phyloP scores from a whole-genome alignment of 2,113 vertebrate species.

The Etheostoma cragini region DNA sequence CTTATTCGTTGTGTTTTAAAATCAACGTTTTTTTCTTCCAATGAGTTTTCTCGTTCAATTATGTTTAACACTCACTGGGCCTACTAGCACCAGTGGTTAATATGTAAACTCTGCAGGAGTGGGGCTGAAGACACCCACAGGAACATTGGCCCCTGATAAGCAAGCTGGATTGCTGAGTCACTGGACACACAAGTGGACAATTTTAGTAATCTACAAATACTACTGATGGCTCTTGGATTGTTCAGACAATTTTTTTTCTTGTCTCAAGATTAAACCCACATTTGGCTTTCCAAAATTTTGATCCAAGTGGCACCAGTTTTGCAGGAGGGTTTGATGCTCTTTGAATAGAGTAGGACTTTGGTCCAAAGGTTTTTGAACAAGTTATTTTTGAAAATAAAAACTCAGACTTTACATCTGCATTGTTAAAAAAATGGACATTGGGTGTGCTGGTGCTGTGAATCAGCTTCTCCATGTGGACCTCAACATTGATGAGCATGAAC shows the following conservation, averaged over 20 bases:
- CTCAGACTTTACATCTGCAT: neutral
- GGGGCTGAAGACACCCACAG: conserved; percentile 61
- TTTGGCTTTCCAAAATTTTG: neutral
- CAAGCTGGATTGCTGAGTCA: conserved; percentile 48
- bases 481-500: conserved; percentile 69
- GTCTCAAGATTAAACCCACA: neutral
- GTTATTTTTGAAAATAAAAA: neutral
- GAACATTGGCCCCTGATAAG: conserved; percentile 80
- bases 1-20: neutral
- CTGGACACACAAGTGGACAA: conserved; percentile 33
- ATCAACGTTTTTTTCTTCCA: neutral
- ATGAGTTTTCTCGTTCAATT: neutral
- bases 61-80: neutral
- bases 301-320: neutral
- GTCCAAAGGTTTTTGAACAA: neutral
- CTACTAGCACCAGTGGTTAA: conserved; percentile 71
- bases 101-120: conserved; percentile 71
- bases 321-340: conserved; percentile 1
- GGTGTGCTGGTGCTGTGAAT: neutral
- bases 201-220: conserved; percentile 14
- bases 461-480: conserved; percentile 74
- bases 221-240: neutral
- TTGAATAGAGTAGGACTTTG: neutral
- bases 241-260: neutral
- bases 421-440: conserved; percentile 51